These are phyloP conservation scores for Myotis vivesi DNA, from an alignment of 2,797 vertebrate species.

Conservation along the genomic window DNA sequence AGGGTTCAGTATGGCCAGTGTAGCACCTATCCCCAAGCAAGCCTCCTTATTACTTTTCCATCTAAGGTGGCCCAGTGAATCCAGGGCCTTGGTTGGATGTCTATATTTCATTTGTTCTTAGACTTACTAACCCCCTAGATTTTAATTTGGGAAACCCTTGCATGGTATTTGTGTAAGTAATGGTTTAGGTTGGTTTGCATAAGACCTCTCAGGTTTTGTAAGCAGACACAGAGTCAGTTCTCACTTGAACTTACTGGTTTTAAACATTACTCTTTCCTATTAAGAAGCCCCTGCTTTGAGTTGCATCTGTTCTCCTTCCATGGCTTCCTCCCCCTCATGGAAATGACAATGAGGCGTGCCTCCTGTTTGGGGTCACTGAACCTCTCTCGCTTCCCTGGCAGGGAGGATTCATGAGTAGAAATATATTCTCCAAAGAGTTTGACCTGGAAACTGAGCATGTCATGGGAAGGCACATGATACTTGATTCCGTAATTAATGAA, in stretches of 20 bases:
- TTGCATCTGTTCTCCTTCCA: neutral
- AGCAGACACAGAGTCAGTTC: neutral
- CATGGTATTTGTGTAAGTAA: neutral
- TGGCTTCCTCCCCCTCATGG: neutral
- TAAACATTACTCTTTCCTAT: neutral
- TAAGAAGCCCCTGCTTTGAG: neutral
- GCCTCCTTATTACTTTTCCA: neutral
- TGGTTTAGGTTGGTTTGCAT: neutral
- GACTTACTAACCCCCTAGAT: neutral
- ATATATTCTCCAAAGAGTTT: conserved; percentile 23
- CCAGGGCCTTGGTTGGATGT: neutral
- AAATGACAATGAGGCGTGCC: neutral
- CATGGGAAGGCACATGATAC: neutral
- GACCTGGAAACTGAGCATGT: neutral
- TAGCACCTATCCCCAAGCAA: neutral
- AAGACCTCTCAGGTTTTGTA: neutral
- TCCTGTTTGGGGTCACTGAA: neutral
- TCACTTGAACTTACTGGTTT: neutral
- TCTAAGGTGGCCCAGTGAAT: neutral
- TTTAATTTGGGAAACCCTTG: neutral
- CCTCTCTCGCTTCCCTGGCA: neutral
- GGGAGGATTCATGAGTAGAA: neutral
- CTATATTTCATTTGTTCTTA: neutral
- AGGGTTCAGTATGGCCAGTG: neutral
- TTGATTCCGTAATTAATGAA: neutral